These are phyloP conservation scores for Melangyna quadrimaculata DNA, from an alignment of 2,888 invertebrate genomes.

Conservation along the genomic window DNA sequence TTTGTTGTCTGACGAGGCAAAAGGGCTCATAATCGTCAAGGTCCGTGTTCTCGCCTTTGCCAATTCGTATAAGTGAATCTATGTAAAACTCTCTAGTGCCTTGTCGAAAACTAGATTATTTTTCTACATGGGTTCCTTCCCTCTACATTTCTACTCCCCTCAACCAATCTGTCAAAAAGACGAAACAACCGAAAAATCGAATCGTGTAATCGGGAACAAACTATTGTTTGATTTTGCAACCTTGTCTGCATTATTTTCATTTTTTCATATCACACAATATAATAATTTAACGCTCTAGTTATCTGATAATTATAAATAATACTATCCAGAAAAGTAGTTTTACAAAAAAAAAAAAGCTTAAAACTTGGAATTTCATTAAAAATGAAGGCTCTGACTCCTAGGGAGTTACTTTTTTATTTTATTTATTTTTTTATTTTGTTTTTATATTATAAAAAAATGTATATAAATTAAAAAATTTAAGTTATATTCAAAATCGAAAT, in stretches of 20 bases:
- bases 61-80: no score
- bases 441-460: not conserved
- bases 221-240: not conserved
- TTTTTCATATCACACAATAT: not conserved
- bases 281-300: not conserved
- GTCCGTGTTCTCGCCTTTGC: no score
- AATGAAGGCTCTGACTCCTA: conserved; percentile 22
- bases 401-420: conserved; percentile 15
- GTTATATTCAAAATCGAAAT: not conserved
- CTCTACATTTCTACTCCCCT: no score
- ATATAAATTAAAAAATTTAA: not conserved
- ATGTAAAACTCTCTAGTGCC: no score
- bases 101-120: no score
- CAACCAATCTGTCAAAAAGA: no score
- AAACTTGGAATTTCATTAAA: conserved; percentile 9
- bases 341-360: not conserved
- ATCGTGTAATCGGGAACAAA: no score
- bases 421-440: not conserved
- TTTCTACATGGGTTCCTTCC: no score
- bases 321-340: not conserved
- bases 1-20: no score
- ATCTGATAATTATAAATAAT: not conserved
- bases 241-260: not conserved
- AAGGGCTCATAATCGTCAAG: no score
- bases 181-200: no score